A percentile compares a stretch with the other conserved stretches of the same genome.
These are phyloP conservation scores for Picus viridis DNA, from an alignment of 2,797 vertebrate species.

Conservation along the genomic window DNA sequence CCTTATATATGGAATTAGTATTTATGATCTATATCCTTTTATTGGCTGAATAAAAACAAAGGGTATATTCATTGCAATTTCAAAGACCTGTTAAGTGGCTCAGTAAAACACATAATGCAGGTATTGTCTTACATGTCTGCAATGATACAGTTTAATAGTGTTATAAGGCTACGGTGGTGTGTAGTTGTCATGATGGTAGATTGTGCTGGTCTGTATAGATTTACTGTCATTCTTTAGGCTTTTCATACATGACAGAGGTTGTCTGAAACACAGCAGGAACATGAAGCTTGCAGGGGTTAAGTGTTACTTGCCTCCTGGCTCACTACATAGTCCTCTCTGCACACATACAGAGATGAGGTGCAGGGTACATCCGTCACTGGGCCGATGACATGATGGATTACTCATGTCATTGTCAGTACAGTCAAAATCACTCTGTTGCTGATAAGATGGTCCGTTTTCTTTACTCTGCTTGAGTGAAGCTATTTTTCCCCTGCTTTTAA, in stretches of 20 bases:
- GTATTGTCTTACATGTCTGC: slow-evolving; percentile 75
- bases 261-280: slow-evolving; percentile 76
- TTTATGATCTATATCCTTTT: slow-evolving; percentile 31
- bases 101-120: slow-evolving; percentile 62
- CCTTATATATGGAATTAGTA: background rate
- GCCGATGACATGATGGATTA: slow-evolving; percentile 89
- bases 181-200: slow-evolving; percentile 81
- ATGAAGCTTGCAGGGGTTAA: slow-evolving; percentile 82
- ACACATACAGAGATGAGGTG: slow-evolving; percentile 79
- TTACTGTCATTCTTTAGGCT: slow-evolving; percentile 83
- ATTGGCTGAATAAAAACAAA: slow-evolving; percentile 17
- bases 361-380: slow-evolving; percentile 77
- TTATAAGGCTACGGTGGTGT: slow-evolving; percentile 75
- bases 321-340: slow-evolving; percentile 75
- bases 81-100: slow-evolving; percentile 55
- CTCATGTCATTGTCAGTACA: slow-evolving; percentile 85
- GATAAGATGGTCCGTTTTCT: slow-evolving; percentile 82
- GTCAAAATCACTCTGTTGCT: slow-evolving; percentile 82
- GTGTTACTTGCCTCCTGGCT: slow-evolving; percentile 82
- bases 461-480: slow-evolving; percentile 66
- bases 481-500: slow-evolving; percentile 70
- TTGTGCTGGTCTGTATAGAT: slow-evolving; percentile 84
- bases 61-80: slow-evolving; percentile 10
- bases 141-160: slow-evolving; percentile 77
- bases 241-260: slow-evolving; percentile 81